Evolutionary conservation across 2,888 invertebrate genomes (phyloP).

Genomic region (Catocala sponsa): DNA sequence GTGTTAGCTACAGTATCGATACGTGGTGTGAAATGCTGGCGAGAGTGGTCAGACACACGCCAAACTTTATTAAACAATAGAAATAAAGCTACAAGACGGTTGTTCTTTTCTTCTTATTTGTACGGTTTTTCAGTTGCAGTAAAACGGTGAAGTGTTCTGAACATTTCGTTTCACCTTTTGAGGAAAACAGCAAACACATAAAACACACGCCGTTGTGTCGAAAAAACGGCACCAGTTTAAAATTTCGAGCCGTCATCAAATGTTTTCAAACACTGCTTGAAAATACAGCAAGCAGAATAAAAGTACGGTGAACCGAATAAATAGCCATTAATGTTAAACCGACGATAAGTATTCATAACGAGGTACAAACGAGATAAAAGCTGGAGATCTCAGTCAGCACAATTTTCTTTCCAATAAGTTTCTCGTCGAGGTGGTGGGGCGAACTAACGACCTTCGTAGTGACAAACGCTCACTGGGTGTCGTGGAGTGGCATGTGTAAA

Average conservation of each 20-base stretch:
- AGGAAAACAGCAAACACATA: slow-evolving; percentile 3
- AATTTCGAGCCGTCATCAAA: slow-evolving; percentile 1
- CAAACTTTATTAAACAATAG: slow-evolving; percentile 8
- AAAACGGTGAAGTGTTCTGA: background rate
- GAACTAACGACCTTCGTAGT: slow-evolving; percentile 67
- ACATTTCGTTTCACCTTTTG: background rate
- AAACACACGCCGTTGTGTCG: background rate
- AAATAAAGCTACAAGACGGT: slow-evolving; percentile 2
- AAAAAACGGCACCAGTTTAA: background rate
- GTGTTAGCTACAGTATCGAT: slow-evolving; percentile 40
- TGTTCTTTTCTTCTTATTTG: background rate
- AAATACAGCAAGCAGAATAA: slow-evolving; percentile 9
- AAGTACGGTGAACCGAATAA: slow-evolving; percentile 15
- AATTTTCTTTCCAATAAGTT: slow-evolving; percentile 75
- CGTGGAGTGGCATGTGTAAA: slow-evolving; percentile 70
- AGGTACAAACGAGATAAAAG: slow-evolving; percentile 60
- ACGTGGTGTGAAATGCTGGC: slow-evolving; percentile 15
- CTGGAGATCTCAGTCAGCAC: slow-evolving; percentile 62
- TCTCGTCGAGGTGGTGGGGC: slow-evolving; percentile 52
- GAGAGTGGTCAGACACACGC: slow-evolving; percentile 29
- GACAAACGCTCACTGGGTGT: slow-evolving; percentile 57
- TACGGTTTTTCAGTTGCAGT: background rate
- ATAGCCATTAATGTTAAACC: slow-evolving; percentile 14
- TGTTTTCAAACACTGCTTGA: background rate
- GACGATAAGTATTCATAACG: slow-evolving; percentile 48